Percentiles rank a stretch among this genome's conserved stretches.
Conservation (phyloP, 1,140 invertebrate genomes). For the Drosophila baimaii region DNA sequence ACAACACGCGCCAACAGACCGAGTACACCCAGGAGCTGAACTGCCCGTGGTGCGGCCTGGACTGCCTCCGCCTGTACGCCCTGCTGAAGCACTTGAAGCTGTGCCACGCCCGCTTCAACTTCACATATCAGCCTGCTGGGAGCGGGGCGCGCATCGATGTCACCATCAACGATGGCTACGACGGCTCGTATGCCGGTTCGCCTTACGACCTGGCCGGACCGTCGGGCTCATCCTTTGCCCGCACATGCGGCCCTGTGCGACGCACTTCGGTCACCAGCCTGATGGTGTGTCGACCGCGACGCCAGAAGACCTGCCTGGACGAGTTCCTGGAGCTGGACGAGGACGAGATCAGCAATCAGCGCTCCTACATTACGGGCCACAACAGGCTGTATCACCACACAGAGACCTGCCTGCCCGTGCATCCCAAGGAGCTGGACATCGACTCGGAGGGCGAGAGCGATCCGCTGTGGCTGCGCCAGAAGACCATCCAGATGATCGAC, state of each 20-base stretch:
- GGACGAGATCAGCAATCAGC: constrained; percentile 90
- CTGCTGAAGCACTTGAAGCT: constrained; percentile 96
- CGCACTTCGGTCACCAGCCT: constrained; percentile 94
- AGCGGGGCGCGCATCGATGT: constrained; percentile 95
- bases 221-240: constrained; percentile 87
- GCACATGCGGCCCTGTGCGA: constrained; percentile 91
- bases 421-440: constrained; percentile 96
- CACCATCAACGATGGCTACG: constrained; percentile 96
- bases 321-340: constrained; percentile 94
- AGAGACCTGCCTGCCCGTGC: constrained; percentile 95
- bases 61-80: constrained; percentile 94
- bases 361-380: constrained; percentile 94
- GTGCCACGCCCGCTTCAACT: constrained; percentile 96
- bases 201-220: constrained; percentile 94
- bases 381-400: constrained; percentile 97
- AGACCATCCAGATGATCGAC: constrained; percentile 99
- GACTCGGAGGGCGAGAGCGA: constrained; percentile 98
- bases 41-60: constrained; percentile 97
- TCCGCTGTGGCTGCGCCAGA: constrained; percentile 96
- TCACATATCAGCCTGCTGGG: constrained; percentile 89
- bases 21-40: constrained; percentile 95
- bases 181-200: constrained; percentile 97
- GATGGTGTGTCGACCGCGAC: constrained; percentile 93
- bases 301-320: constrained; percentile 89
- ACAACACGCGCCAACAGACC: constrained; percentile 96